Evolutionary conservation across 2,888 invertebrate species (phyloP).

Genomic region (Romanomermis culicivorax): DNA sequence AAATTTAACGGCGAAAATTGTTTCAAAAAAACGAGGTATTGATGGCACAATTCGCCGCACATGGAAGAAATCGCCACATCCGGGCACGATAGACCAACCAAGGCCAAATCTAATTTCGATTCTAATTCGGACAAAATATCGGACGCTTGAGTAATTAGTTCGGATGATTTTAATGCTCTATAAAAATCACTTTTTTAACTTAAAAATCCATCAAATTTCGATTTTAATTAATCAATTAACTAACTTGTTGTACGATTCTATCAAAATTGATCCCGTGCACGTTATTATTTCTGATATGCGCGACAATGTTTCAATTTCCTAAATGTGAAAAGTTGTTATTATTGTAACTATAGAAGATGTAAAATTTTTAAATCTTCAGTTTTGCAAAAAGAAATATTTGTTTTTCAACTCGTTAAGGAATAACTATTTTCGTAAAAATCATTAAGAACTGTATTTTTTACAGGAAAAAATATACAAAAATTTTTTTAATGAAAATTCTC

Average conservation of each 20-base stretch:
- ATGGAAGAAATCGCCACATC: conserved; percentile 37
- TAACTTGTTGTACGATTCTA: neutral
- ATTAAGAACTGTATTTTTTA: no score
- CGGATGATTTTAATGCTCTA: conserved; percentile 25
- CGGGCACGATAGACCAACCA: conserved; percentile 34
- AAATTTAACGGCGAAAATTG: conserved; percentile 25
- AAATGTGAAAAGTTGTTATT: neutral
- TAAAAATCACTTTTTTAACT: conserved; percentile 6
- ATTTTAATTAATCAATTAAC: neutral
- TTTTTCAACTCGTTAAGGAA: no score
- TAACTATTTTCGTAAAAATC: no score
- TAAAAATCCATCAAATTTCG: neutral
- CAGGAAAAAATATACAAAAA: no score
- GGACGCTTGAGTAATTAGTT: conserved; percentile 18
- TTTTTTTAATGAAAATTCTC: no score
- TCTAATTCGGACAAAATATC: conserved; percentile 28
- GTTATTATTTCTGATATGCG: neutral
- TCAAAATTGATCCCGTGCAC: neutral
- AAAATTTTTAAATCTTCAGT: no score
- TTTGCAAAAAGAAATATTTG: no score
- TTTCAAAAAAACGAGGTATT: conserved; percentile 35
- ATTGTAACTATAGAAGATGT: neutral
- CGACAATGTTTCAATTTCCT: neutral
- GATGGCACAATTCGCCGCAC: conserved; percentile 34
- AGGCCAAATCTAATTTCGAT: conserved; percentile 32